These are phyloP conservation scores for Nilaparvata lugens DNA, from an alignment of 1,140 invertebrate genomes.

Conservation along the genomic window DNA sequence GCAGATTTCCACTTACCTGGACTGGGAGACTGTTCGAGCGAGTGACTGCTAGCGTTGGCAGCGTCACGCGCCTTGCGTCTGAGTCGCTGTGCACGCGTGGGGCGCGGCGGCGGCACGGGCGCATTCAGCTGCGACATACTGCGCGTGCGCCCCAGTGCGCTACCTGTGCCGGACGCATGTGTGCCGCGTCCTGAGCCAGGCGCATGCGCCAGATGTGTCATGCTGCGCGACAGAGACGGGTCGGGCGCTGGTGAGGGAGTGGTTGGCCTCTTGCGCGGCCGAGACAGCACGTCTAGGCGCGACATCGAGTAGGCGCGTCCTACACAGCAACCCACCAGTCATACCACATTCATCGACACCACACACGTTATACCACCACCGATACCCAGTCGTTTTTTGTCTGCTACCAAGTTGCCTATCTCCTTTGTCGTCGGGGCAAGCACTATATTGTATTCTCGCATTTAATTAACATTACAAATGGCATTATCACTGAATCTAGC, in stretches of 20 bases:
- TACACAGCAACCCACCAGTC: slow-evolving; percentile 27
- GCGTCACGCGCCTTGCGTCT: slow-evolving; percentile 42
- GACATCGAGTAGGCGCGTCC: slow-evolving; percentile 84
- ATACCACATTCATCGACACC: neutral
- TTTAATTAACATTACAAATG: too few relatives aligned
- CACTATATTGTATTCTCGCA: too few relatives aligned
- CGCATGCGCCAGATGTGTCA: slow-evolving; percentile 31
- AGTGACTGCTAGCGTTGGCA: slow-evolving; percentile 25
- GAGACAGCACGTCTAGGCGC: slow-evolving; percentile 73
- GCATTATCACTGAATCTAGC: too few relatives aligned
- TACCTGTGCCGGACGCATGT: slow-evolving; percentile 28
- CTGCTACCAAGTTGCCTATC: too few relatives aligned
- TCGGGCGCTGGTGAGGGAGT: slow-evolving; percentile 13
- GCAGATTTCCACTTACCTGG: slow-evolving; percentile 38
- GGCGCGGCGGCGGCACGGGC: slow-evolving; percentile 36
- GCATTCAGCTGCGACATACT: slow-evolving; percentile 42
- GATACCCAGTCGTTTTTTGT: too few relatives aligned
- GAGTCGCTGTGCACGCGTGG: slow-evolving; percentile 44
- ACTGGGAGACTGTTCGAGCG: slow-evolving; percentile 12
- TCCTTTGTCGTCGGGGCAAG: too few relatives aligned
- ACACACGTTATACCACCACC: too few relatives aligned
- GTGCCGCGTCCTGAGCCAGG: too few relatives aligned
- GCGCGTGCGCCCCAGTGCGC: slow-evolving; percentile 37
- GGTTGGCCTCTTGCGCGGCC: slow-evolving; percentile 48
- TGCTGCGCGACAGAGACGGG: slow-evolving; percentile 32